phyloP scores from a whole-genome alignment of 2,113 vertebrate genomes.

The Thymallus thymallus region DNA sequence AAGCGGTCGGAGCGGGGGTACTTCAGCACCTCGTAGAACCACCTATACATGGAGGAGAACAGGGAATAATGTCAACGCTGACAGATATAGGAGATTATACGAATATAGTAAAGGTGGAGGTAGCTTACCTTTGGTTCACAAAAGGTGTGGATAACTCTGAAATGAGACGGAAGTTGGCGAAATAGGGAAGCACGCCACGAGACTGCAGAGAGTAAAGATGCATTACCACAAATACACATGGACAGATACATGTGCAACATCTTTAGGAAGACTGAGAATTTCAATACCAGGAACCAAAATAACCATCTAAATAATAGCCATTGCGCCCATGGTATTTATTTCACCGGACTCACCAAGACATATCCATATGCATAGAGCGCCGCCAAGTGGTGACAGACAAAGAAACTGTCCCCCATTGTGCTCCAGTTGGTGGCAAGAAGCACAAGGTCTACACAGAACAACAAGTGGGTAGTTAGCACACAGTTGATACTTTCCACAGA shows the following conservation, averaged over 20 bases:
- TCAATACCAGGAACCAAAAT: background rate
- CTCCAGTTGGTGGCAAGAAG: conserved; percentile 80
- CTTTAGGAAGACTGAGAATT: background rate
- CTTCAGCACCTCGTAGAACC: conserved; percentile 76
- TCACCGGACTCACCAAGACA: conserved; percentile 73
- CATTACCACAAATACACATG: background rate
- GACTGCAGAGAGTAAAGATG: conserved; percentile 52
- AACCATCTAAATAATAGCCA: background rate
- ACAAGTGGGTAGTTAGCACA: background rate
- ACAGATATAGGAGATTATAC: background rate
- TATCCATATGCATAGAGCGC: conserved; percentile 82
- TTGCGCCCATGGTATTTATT: background rate
- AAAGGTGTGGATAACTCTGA: conserved; percentile 82
- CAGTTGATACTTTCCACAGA: background rate
- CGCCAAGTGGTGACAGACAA: conserved; percentile 80
- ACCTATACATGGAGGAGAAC: conserved; percentile 50
- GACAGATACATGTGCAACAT: background rate
- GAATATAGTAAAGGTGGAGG: background rate
- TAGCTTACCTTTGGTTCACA: conserved; percentile 76
- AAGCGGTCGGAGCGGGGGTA: conserved; percentile 70
- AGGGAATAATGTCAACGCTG: background rate
- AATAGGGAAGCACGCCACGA: conserved; percentile 76
- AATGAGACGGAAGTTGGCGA: conserved; percentile 80
- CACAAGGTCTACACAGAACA: conserved; percentile 68
- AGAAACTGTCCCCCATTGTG: conserved; percentile 78